phyloP scores from a whole-genome alignment of 1,140 invertebrate species.

The Ceratina japonica region DNA sequence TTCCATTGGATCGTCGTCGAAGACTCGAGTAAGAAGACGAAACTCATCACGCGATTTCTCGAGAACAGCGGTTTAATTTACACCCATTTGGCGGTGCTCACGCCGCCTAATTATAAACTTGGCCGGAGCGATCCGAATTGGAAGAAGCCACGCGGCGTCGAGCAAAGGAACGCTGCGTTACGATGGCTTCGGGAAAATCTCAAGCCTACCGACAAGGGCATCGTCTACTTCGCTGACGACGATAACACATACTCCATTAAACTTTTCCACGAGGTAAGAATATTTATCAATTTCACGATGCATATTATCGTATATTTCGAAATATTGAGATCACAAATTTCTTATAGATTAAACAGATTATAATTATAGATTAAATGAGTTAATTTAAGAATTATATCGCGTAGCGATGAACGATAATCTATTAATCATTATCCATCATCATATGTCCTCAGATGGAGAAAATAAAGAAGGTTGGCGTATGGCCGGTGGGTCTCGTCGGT shows the following conservation, averaged over 20 bases:
- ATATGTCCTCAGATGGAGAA: slow-evolving; percentile 84
- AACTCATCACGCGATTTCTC: slow-evolving; percentile 90
- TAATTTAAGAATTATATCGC: too few relatives aligned
- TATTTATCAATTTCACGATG: background rate
- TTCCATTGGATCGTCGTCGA: slow-evolving; percentile 98
- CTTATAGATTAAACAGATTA: too few relatives aligned
- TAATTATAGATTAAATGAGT: too few relatives aligned
- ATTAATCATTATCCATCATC: too few relatives aligned
- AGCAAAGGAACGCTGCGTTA: slow-evolving; percentile 94
- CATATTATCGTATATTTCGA: background rate
- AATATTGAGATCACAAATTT: too few relatives aligned
- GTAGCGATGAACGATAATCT: background rate
- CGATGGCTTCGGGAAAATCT: slow-evolving; percentile 91
- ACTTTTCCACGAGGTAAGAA: slow-evolving; percentile 91
- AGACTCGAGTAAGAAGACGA: slow-evolving; percentile 88
- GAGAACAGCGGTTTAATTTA: slow-evolving; percentile 85
- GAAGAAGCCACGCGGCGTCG: slow-evolving; percentile 95
- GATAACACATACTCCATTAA: slow-evolving; percentile 96
- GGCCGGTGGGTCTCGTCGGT: slow-evolving; percentile 98
- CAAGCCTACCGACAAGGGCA: slow-evolving; percentile 80
- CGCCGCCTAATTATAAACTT: slow-evolving; percentile 85
- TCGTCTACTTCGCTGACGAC: slow-evolving; percentile 99
- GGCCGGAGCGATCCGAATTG: slow-evolving; percentile 87
- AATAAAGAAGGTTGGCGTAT: slow-evolving; percentile 94
- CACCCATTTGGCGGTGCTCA: slow-evolving; percentile 86